Base-by-base conservation (phyloP, 2,113 vertebrate species). In the Delphinus delphis region DNA sequence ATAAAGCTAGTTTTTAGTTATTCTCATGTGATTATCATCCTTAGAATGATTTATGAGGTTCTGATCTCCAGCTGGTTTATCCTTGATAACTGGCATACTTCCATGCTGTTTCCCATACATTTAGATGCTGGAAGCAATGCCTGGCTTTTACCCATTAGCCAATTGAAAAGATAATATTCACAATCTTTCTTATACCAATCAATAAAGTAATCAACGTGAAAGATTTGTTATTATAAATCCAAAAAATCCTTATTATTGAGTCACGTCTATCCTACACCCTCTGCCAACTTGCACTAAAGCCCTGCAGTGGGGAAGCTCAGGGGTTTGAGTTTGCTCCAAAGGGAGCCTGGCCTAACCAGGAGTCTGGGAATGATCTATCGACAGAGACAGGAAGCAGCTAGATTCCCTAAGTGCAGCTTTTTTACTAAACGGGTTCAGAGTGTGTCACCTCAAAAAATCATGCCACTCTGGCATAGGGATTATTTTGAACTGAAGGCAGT, bases 211-310 rank as follows among this genome's bases (percentile, higher is more conserved):
- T 87, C 58, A 88, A 33, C 53, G 53, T 62, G 28, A 4, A n/a
- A 68, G 4, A 44, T 55, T 33, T 26, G 5, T 82, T 82, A 38
- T 8, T 83, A 6, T 20, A 53, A 63, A 89, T 77, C 26, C 21
- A 36, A 62, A 63, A 5, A 50, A 31, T 63, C 25, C 28, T 33
- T 55, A 17, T 7, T 25, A 62, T 21, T 58, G 55, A 18, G 17
- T 55, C 3, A 26, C 15, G 38, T 84, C 63, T 38, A 21, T 4
- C 8, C 28, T 7, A 25, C 1, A 0, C 33, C 21, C 0, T 21
- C 33, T 14, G 21, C 4, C 2, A 90, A 26, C 3, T 38, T 73
- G 8, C 7, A n/a, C 41, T 28, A 33, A 44, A n/a, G 9, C 2
- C 4, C 6, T 63, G 18, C 65, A 8, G 6, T 25, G 13, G 62